These are phyloP conservation scores for Drosophila parvula DNA, from an alignment of 1,140 invertebrate species.

Conservation along the genomic window DNA sequence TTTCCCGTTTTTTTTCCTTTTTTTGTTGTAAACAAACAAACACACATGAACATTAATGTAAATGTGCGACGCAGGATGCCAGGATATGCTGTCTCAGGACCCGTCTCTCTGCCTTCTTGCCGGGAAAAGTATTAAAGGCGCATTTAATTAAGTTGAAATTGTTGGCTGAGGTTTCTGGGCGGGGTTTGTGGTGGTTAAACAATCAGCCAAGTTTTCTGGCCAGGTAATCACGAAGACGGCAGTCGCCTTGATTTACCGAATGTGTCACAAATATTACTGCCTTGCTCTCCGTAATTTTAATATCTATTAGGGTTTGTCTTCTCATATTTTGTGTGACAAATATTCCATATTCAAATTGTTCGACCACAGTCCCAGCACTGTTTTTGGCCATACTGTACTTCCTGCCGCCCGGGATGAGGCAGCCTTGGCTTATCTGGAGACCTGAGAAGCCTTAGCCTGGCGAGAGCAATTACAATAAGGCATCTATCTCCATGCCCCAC, in stretches of 20 bases:
- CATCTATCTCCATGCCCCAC: conserved; percentile 1
- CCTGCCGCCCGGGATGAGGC: no score
- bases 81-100: conserved; percentile 1
- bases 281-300: not conserved
- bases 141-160: conserved; percentile 82
- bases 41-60: conserved; percentile 71
- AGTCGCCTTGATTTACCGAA: not conserved
- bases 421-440: not conserved
- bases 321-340: not conserved
- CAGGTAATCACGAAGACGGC: conserved; percentile 25
- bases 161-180: conserved; percentile 59
- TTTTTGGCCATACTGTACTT: conserved; percentile 13
- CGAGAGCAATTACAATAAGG: conserved; percentile 64
- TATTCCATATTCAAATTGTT: not conserved
- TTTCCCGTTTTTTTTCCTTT: conserved; percentile 28
- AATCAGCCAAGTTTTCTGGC: conserved; percentile 35
- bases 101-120: conserved; percentile 22
- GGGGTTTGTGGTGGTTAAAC: conserved; percentile 19
- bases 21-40: conserved; percentile 66
- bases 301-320: not conserved
- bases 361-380: not conserved
- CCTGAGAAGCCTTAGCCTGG: not conserved
- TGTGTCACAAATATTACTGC: no score
- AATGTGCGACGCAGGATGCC: conserved; percentile 53
- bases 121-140: conserved; percentile 77